These are phyloP conservation scores for Aelia acuminata DNA, from an alignment of 2,888 invertebrate genomes.

Conservation along the genomic window DNA sequence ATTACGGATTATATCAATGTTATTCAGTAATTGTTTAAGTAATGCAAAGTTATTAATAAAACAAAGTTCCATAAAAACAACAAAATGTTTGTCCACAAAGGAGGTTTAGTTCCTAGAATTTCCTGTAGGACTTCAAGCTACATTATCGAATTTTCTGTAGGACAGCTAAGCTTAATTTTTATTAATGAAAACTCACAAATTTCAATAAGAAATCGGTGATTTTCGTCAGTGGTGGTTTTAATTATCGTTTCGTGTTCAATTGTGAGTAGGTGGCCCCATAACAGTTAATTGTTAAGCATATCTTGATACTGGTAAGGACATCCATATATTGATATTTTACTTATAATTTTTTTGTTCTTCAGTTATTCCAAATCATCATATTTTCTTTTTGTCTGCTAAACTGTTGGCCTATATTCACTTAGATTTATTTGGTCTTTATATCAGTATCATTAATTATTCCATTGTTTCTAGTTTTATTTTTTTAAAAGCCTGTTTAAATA, in stretches of 20 bases:
- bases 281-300: conserved; percentile 41
- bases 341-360: background rate
- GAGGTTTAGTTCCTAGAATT: conserved; percentile 59
- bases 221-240: background rate
- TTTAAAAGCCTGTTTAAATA: background rate
- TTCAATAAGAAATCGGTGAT: conserved; percentile 48
- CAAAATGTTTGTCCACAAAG: conserved; percentile 55
- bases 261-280: conserved; percentile 57
- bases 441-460: background rate
- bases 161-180: conserved; percentile 49
- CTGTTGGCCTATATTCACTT: background rate
- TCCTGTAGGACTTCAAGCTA: conserved; percentile 57
- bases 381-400: background rate
- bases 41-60: background rate
- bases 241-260: background rate
- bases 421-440: background rate
- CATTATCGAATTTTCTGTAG: conserved; percentile 59
- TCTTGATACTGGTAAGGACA: conserved; percentile 34
- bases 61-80: conserved; percentile 46
- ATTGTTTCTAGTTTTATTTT: background rate
- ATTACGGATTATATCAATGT: background rate
- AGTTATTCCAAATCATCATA: background rate
- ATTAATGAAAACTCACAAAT: conserved; percentile 62
- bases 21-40: background rate
- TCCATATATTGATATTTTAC: conserved; percentile 38